Evolutionary conservation across 2,888 invertebrate genomes (phyloP).

Genomic region (Penaeus monodon): DNA sequence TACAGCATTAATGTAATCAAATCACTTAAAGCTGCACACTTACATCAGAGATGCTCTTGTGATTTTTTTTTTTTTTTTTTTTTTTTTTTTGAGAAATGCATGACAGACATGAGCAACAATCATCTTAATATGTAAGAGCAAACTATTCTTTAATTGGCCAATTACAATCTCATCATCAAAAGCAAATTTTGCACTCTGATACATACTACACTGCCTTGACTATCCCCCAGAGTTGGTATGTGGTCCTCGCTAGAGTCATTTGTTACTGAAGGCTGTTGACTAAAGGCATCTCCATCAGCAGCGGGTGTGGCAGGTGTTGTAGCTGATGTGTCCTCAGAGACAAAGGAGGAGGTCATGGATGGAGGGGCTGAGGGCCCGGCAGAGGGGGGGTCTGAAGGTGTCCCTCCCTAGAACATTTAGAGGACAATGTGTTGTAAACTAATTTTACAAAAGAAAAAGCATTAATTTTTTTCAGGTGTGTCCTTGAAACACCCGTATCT

Average conservation of each 20-base stretch:
- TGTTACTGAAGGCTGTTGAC: constrained; percentile 9
- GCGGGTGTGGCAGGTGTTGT: constrained; percentile 37
- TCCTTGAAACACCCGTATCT: too few relatives aligned
- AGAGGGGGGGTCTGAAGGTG: constrained; percentile 36
- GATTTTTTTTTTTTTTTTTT: too few relatives aligned
- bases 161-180: too few relatives aligned
- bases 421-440: too few relatives aligned
- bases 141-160: too few relatives aligned
- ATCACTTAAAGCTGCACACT: constrained; percentile 37
- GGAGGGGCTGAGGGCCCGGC: constrained; percentile 32
- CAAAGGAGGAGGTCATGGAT: constrained; percentile 50
- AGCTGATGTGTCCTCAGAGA: constrained; percentile 44
- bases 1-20: constrained; percentile 29
- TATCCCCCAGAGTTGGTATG: constrained; percentile 22
- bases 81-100: too few relatives aligned
- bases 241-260: constrained; percentile 31
- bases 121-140: too few relatives aligned
- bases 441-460: too few relatives aligned
- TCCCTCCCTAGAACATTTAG: constrained; percentile 34
- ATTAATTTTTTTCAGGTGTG: too few relatives aligned
- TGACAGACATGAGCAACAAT: too few relatives aligned
- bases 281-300: constrained; percentile 17
- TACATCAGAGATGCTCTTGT: constrained; percentile 1
- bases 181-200: constrained; percentile 4
- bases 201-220: constrained; percentile 50